phyloP scores from a whole-genome alignment of 2,797 vertebrate species.

The Melanotaenia nigrans region DNA sequence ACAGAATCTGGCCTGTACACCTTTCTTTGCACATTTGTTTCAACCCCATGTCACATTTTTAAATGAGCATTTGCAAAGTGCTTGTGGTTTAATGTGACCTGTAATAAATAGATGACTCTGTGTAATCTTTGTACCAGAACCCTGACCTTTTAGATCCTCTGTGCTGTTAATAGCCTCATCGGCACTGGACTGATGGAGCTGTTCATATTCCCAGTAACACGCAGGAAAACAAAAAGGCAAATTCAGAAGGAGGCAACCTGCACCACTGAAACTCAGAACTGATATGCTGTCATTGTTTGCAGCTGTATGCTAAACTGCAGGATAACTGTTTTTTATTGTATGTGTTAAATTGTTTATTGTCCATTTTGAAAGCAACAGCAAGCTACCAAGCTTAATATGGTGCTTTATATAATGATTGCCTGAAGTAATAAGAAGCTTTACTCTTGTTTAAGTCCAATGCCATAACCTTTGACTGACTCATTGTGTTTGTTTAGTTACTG shows the following conservation, averaged over 20 bases:
- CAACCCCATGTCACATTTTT: background rate
- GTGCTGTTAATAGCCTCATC: constrained; percentile 47
- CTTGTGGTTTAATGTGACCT: constrained; percentile 26
- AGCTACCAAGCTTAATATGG: constrained; percentile 28
- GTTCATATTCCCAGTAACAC: constrained; percentile 23
- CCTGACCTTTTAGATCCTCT: constrained; percentile 48
- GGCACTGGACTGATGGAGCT: constrained; percentile 46
- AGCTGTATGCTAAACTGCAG: constrained; percentile 46
- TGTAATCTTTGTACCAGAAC: constrained; percentile 8
- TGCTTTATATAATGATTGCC: constrained; percentile 39
- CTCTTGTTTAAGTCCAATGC: constrained; percentile 30
- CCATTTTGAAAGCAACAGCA: constrained; percentile 28
- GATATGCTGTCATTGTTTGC: constrained; percentile 26
- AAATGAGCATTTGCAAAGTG: constrained; percentile 35
- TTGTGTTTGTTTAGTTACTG: constrained; percentile 22
- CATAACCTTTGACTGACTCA: constrained; percentile 36
- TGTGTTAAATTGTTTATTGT: constrained; percentile 36
- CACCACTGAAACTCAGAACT: constrained; percentile 42
- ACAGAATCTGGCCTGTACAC: constrained; percentile 1
- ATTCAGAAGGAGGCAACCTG: constrained; percentile 19
- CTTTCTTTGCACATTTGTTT: constrained; percentile 15
- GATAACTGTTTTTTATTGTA: constrained; percentile 43
- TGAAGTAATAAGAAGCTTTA: constrained; percentile 19
- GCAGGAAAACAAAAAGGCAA: constrained; percentile 8
- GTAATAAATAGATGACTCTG: constrained; percentile 51